phyloP scores from a whole-genome alignment of 2,888 invertebrate species.

The Rapana venosa region DNA sequence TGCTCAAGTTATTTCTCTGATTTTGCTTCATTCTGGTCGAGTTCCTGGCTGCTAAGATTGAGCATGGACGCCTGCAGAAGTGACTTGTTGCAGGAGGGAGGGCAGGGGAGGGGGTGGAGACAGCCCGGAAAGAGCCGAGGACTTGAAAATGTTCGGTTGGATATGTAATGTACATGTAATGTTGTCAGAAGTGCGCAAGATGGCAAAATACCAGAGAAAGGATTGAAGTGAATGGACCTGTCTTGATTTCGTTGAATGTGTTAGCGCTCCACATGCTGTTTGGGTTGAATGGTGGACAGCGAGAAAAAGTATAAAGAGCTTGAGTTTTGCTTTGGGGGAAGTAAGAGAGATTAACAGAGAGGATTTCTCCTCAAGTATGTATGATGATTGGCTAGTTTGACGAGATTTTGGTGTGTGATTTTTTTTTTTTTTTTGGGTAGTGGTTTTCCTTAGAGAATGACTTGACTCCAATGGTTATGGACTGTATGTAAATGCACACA shows the following conservation, averaged over 20 bases:
- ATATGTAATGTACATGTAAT: not conserved
- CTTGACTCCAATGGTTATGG: not conserved
- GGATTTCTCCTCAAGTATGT: not conserved
- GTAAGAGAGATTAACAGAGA: not conserved
- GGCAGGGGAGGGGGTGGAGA: too few relatives aligned
- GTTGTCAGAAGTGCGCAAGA: not conserved
- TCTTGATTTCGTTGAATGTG: not conserved
- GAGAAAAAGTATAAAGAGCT: not conserved
- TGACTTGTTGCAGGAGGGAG: too few relatives aligned
- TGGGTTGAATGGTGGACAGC: not conserved
- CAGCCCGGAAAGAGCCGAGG: too few relatives aligned
- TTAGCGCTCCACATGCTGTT: not conserved
- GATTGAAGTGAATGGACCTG: not conserved
- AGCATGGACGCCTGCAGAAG: too few relatives aligned
- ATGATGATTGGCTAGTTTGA: conserved; percentile 1
- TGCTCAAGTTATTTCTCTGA: too few relatives aligned
- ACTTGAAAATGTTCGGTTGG: not conserved
- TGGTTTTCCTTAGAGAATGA: not conserved
- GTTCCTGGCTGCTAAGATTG: too few relatives aligned
- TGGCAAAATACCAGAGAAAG: not conserved
- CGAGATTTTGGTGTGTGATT: not conserved
- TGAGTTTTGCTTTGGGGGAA: not conserved
- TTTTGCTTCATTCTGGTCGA: too few relatives aligned
- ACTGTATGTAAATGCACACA: too few relatives aligned
- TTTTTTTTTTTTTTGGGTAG: not conserved